These are phyloP conservation scores for Onychomys torridus DNA, from an alignment of 2,797 vertebrate genomes.

Conservation along the genomic window DNA sequence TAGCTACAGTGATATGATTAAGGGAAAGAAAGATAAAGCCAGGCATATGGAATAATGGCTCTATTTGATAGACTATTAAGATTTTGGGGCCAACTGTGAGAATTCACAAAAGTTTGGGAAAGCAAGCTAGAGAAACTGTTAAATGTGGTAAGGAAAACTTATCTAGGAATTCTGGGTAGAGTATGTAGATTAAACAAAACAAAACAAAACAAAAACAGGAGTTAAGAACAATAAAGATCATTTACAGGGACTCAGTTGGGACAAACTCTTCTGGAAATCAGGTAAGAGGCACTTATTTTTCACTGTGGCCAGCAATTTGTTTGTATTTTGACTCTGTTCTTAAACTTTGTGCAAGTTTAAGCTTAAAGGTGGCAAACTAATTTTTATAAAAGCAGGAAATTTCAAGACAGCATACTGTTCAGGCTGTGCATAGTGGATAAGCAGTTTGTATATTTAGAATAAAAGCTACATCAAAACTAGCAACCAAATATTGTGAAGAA, in stretches of 20 bases:
- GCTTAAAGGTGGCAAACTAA: not conserved
- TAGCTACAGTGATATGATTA: not conserved
- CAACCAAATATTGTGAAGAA: not conserved
- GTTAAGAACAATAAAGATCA: not conserved
- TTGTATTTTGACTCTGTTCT: not conserved
- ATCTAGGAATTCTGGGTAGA: not conserved
- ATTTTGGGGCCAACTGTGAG: not conserved
- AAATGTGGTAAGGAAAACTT: not conserved
- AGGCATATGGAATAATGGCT: not conserved
- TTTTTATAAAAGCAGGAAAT: not conserved
- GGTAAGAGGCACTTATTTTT: not conserved
- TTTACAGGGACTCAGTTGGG: too few species aligned
- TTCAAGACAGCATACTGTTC: not conserved
- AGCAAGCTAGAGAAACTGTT: not conserved
- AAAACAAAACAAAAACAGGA: too few species aligned
- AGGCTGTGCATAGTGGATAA: not conserved
- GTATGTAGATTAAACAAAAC: too few species aligned
- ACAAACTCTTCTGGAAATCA: too few species aligned
- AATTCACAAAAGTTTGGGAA: not conserved
- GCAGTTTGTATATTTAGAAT: not conserved
- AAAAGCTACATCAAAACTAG: not conserved
- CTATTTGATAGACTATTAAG: not conserved
- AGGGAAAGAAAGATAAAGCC: not conserved
- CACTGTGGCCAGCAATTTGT: too few species aligned
- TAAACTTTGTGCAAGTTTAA: not conserved